These are phyloP conservation scores for Villa cingulata DNA, from an alignment of 2,888 invertebrate genomes.

Conservation along the genomic window DNA sequence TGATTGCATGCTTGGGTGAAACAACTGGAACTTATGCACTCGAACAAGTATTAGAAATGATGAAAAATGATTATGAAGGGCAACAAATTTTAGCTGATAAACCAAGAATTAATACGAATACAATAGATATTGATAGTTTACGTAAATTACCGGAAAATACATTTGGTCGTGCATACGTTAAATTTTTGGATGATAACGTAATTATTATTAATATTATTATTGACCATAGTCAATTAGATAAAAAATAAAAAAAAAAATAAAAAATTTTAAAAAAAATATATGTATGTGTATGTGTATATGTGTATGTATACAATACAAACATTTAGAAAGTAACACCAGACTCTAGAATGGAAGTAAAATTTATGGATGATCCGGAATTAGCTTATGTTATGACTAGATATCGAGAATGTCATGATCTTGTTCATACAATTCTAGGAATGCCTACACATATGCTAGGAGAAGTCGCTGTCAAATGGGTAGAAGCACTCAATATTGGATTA, in stretches of 20 bases:
- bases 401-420: slow-evolving; percentile 90
- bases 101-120: slow-evolving; percentile 76
- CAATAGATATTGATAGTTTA: slow-evolving; percentile 61
- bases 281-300: too few relatives aligned
- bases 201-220: slow-evolving; percentile 20
- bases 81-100: slow-evolving; percentile 55
- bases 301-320: too few relatives aligned
- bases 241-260: too few relatives aligned
- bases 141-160: slow-evolving; percentile 61
- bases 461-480: slow-evolving; percentile 95
- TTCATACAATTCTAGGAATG: slow-evolving; percentile 84
- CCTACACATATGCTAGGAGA: slow-evolving; percentile 86
- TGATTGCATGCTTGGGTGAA: slow-evolving; percentile 91
- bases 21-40: slow-evolving; percentile 67
- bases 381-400: slow-evolving; percentile 97
- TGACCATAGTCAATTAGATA: too few relatives aligned
- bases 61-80: slow-evolving; percentile 69
- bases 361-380: slow-evolving; percentile 72
- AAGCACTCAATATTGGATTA: slow-evolving; percentile 84
- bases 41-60: slow-evolving; percentile 53
- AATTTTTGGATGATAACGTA: slow-evolving; percentile 65
- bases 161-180: slow-evolving; percentile 72
- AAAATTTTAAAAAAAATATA: too few relatives aligned
- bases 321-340: slow-evolving; percentile 77
- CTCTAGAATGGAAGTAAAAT: slow-evolving; percentile 76